Percentiles rank a stretch among this genome's conserved stretches.
phyloP scores from a whole-genome alignment of 2,797 vertebrate genomes.

The Hylomyscus alleni region DNA sequence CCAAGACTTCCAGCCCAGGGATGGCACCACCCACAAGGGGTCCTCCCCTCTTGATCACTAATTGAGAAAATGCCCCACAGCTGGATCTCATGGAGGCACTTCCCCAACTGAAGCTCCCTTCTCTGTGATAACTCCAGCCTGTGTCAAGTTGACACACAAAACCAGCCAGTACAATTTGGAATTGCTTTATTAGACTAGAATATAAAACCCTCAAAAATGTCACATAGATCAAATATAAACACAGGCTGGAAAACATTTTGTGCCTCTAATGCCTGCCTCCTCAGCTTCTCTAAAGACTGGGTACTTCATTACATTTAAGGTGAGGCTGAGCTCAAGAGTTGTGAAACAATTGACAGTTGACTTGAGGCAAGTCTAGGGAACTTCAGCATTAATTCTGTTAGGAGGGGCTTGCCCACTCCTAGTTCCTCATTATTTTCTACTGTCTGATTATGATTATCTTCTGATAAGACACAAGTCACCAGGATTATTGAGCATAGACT shows the following conservation, averaged over 20 bases:
- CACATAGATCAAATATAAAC: background rate
- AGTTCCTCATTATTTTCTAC: background rate
- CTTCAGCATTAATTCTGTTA: background rate
- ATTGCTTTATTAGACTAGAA: background rate
- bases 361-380: background rate
- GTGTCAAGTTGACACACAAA: too few relatives aligned
- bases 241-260: background rate
- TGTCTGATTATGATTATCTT: background rate
- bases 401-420: background rate
- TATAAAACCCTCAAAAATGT: background rate
- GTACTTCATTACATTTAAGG: background rate
- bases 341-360: background rate
- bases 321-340: background rate
- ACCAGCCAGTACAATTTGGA: too few relatives aligned
- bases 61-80: too few relatives aligned
- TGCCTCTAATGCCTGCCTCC: background rate
- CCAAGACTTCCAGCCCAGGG: too few relatives aligned
- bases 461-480: background rate
- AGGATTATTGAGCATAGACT: background rate
- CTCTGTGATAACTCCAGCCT: too few relatives aligned
- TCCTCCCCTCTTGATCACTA: too few relatives aligned
- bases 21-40: too few relatives aligned
- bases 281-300: background rate
- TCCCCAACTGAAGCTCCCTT: too few relatives aligned
- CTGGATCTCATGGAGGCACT: too few relatives aligned